Evolutionary conservation across 1,140 invertebrate species (phyloP).

Genomic region (Cyclargus thomasi): DNA sequence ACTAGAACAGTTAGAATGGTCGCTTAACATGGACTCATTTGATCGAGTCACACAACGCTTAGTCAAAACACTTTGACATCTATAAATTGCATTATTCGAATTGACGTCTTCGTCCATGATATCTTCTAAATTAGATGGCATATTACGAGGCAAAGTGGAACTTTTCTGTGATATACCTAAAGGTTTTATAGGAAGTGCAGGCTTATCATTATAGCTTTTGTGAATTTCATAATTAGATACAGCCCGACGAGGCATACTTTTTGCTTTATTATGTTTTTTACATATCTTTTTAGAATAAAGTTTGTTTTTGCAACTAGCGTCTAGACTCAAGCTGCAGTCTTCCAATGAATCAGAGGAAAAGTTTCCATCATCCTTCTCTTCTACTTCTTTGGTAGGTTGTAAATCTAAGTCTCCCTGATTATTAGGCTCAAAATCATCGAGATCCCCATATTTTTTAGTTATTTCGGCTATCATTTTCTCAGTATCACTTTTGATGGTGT

Average conservation of each 20-base stretch:
- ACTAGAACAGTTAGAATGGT: slow-evolving; percentile 72
- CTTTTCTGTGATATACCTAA: slow-evolving; percentile 60
- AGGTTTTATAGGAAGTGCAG: slow-evolving; percentile 52
- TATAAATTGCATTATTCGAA: slow-evolving; percentile 56
- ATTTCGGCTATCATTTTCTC: slow-evolving; percentile 80
- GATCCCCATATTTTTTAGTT: slow-evolving; percentile 77
- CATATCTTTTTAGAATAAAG: slow-evolving; percentile 72
- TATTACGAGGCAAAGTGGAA: slow-evolving; percentile 70
- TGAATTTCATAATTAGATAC: slow-evolving; percentile 87
- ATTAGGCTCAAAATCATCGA: slow-evolving; percentile 72
- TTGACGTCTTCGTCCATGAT: slow-evolving; percentile 56
- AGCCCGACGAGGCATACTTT: slow-evolving; percentile 75
- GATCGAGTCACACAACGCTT: slow-evolving; percentile 70
- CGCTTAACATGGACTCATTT: slow-evolving; percentile 70
- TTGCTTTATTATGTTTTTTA: slow-evolving; percentile 71
- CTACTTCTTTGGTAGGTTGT: slow-evolving; percentile 57
- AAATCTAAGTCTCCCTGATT: slow-evolving; percentile 55
- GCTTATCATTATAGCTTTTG: slow-evolving; percentile 57
- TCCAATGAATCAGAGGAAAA: slow-evolving; percentile 86
- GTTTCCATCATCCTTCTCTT: slow-evolving; percentile 78
- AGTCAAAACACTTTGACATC: slow-evolving; percentile 70
- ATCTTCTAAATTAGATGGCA: slow-evolving; percentile 70
- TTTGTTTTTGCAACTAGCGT: slow-evolving; percentile 73
- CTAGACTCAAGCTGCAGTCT: slow-evolving; percentile 79
- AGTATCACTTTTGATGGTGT: slow-evolving; percentile 78